Base-by-base conservation (phyloP, 2,797 vertebrate species). In the Aulostomus chinensis region DNA sequence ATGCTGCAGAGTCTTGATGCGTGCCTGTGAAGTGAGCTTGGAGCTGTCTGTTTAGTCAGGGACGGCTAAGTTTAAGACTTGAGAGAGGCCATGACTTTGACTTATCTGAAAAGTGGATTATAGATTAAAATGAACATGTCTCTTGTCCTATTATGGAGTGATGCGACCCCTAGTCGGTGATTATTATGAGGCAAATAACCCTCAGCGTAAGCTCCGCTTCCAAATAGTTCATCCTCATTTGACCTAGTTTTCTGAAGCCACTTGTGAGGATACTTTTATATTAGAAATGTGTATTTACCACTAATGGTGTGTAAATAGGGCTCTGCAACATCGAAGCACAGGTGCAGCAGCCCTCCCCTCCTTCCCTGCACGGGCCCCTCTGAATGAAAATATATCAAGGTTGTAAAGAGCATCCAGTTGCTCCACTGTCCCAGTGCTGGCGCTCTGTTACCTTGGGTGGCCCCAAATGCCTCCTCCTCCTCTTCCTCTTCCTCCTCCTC, bases 361-460 rank as follows among this genome's bases (percentile, higher is more conserved):
- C 40, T 39, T 53, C 49, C 22, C 24, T 50, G 17, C n/a, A 9
- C 17, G 34, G n/a, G 0, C 20, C 13, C 11, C 15, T 10, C 5
- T 60, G 39, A 73, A 57, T 58, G 28, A 58, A 47, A 57, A 30
- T 29, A 10, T 29, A 33, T 40, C 14, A 48, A 38, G 53, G 12
- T 20, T 33, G 40, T 48, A 38, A 68, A 43, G 43, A 62, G 46
- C 54, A 45, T 54, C 39, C 10, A 20, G 31, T 39, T 50, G 33
- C 64, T 59, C 46, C 11, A 21, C 45, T 61, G 55, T 56, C 17
- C 21, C 32, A 16, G 24, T 36, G 46, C 54, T 56, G 46, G 20
- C 49, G 16, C 39, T 62, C 14, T 43, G 51, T 76, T 77, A 77
- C 79, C 76, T 78, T 60, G 22, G 11, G 26, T 58, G 65, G 52